Percentiles rank a stretch among this genome's conserved stretches.
Conservation (phyloP, 2,888 invertebrate genomes). For the Heliothis peltigera region DNA sequence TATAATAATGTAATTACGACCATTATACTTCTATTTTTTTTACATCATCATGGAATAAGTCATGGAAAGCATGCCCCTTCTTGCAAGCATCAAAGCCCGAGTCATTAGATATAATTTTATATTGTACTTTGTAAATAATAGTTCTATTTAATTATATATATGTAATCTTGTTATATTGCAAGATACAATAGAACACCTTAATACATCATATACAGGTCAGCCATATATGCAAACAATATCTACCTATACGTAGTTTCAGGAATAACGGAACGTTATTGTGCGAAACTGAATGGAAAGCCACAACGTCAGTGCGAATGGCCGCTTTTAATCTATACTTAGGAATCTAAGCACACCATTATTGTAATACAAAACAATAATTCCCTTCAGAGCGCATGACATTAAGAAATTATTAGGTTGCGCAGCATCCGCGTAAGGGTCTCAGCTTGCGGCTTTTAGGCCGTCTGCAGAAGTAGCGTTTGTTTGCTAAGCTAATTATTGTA, state of each 20-base stretch:
- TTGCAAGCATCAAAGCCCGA: too few species aligned
- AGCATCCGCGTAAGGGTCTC: slow-evolving; percentile 85
- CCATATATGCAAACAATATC: background rate
- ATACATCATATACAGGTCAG: background rate
- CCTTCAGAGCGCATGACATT: slow-evolving; percentile 88
- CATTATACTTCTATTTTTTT: too few species aligned
- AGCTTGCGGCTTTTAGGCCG: slow-evolving; percentile 76
- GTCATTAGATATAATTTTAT: too few species aligned
- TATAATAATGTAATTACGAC: too few species aligned
- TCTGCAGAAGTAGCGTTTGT: slow-evolving; percentile 13
- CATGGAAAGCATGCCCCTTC: too few species aligned
- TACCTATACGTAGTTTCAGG: slow-evolving; percentile 20
- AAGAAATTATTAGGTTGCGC: slow-evolving; percentile 89
- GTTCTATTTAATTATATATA: too few species aligned
- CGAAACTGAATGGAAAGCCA: slow-evolving; percentile 58
- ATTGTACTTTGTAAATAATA: too few species aligned
- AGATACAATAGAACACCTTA: too few species aligned
- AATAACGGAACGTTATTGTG: slow-evolving; percentile 42
- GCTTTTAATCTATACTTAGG: slow-evolving; percentile 78
- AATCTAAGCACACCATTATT: slow-evolving; percentile 85
- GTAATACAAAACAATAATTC: slow-evolving; percentile 89
- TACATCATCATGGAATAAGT: too few species aligned
- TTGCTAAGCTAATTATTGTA: background rate
- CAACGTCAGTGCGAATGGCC: slow-evolving; percentile 71
- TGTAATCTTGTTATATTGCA: too few species aligned